Percentiles rank a stretch among this genome's conserved stretches.
Conservation (phyloP, 2,797 vertebrate species). For the Ctenopoma kingsleyae region DNA sequence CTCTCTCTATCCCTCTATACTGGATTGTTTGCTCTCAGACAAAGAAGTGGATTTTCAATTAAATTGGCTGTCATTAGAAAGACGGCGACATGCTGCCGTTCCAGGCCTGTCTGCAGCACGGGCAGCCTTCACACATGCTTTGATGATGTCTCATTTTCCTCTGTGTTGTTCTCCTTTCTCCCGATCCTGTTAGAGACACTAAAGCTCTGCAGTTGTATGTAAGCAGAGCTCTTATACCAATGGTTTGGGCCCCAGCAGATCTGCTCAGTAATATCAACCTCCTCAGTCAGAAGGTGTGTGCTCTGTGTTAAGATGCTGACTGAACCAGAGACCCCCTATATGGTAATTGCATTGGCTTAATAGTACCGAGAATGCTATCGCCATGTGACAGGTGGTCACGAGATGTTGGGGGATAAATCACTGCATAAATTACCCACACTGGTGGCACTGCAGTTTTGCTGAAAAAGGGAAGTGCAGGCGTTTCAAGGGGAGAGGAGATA, state of each 20-base stretch:
- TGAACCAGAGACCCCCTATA: constrained; percentile 59
- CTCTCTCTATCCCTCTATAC: constrained; percentile 25
- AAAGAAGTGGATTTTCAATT: constrained; percentile 78
- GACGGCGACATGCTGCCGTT: constrained; percentile 46
- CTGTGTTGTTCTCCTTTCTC: constrained; percentile 18
- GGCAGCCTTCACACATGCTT: constrained; percentile 49
- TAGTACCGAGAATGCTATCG: constrained; percentile 69
- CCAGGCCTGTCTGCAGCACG: constrained; percentile 38
- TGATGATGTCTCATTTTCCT: constrained; percentile 66
- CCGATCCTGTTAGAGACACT: constrained; percentile 44
- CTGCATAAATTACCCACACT: constrained; percentile 67
- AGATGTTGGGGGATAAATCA: constrained; percentile 75
- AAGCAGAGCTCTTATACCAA: constrained; percentile 16
- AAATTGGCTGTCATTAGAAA: constrained; percentile 74
- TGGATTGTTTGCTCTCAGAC: constrained; percentile 73
- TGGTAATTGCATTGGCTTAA: constrained; percentile 74
- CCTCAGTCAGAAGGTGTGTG: constrained; percentile 45
- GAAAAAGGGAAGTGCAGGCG: constrained; percentile 39
- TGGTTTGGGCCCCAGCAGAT: constrained; percentile 31
- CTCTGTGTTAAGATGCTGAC: constrained; percentile 62
- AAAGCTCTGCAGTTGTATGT: constrained; percentile 21
- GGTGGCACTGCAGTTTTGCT: constrained; percentile 60
- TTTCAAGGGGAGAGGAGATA: constrained; percentile 53
- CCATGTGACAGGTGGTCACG: constrained; percentile 74
- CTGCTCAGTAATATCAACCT: constrained; percentile 37